phyloP scores from a whole-genome alignment of 64 coral and sea anemone species.

The Pocillopora verrucosa region DNA sequence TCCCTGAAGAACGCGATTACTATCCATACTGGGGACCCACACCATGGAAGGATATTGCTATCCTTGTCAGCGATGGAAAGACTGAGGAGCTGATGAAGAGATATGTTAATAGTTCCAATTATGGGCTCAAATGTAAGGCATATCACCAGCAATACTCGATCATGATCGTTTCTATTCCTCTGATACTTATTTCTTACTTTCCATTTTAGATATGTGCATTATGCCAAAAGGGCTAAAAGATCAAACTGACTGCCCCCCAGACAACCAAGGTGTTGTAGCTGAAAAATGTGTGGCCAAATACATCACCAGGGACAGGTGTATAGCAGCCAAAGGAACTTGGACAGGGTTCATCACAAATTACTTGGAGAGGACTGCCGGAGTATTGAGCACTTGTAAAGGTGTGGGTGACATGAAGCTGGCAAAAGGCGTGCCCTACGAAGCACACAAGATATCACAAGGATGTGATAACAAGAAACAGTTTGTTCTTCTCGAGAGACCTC shows the following conservation, averaged over 20 bases:
- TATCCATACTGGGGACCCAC: constrained; percentile 69
- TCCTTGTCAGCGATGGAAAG: background rate
- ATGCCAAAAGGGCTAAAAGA: background rate
- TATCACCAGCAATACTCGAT: background rate
- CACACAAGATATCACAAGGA: constrained; percentile 16
- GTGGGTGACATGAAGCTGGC: background rate
- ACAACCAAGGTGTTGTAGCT: background rate
- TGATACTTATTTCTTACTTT: background rate
- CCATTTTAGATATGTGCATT: constrained; percentile 12
- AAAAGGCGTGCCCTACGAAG: background rate
- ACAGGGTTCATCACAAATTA: constrained; percentile 18
- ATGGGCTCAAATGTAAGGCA: background rate
- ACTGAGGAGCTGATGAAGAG: background rate
- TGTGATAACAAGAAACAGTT: background rate
- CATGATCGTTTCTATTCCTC: background rate
- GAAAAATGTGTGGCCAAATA: constrained; percentile 11
- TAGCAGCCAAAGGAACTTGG: background rate
- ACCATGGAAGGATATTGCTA: constrained; percentile 55
- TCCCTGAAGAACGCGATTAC: constrained; percentile 65
- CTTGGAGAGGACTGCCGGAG: background rate
- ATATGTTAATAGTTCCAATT: background rate
- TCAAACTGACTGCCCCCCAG: background rate
- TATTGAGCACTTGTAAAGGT: background rate
- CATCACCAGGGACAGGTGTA: background rate
- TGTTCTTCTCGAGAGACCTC: background rate